Conservation (phyloP, 2,113 vertebrate species). For the Nesoenas mayeri region DNA sequence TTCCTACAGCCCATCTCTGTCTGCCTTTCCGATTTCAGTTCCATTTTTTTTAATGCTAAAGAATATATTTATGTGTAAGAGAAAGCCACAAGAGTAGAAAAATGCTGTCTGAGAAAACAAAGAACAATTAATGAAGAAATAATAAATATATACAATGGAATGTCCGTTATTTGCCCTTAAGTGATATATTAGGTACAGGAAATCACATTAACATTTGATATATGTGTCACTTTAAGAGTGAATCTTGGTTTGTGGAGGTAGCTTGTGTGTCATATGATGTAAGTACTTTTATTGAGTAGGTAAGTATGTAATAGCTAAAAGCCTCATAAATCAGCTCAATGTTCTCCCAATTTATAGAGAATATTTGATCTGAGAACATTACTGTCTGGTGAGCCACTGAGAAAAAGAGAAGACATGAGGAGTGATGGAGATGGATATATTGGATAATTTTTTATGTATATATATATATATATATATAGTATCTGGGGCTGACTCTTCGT, state of each 20-base stretch:
- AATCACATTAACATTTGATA: conserved; percentile 82
- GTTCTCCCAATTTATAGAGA: conserved; percentile 82
- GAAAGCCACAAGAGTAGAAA: background rate
- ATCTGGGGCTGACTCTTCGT: background rate
- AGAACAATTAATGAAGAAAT: conserved; percentile 70
- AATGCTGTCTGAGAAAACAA: conserved; percentile 41
- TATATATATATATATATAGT: conserved; percentile 43
- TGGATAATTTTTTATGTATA: conserved; percentile 66
- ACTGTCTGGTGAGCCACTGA: conserved; percentile 68
- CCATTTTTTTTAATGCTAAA: background rate
- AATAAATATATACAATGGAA: conserved; percentile 65
- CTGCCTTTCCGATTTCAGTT: background rate
- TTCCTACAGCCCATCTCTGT: background rate
- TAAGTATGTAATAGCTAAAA: conserved; percentile 86
- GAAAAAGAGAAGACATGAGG: conserved; percentile 68
- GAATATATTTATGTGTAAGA: conserved; percentile 30
- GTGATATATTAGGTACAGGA: conserved; percentile 81
- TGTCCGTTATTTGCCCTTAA: conserved; percentile 78
- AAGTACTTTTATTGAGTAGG: conserved; percentile 84
- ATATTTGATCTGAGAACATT: conserved; percentile 82
- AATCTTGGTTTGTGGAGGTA: conserved; percentile 77
- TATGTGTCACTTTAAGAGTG: conserved; percentile 79
- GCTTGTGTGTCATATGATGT: conserved; percentile 80
- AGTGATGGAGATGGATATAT: conserved; percentile 74
- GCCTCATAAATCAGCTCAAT: conserved; percentile 83